Percentiles rank a stretch among this genome's conserved stretches.
Conservation (phyloP, 2,888 invertebrate genomes). For the Cyclophora punctaria region DNA sequence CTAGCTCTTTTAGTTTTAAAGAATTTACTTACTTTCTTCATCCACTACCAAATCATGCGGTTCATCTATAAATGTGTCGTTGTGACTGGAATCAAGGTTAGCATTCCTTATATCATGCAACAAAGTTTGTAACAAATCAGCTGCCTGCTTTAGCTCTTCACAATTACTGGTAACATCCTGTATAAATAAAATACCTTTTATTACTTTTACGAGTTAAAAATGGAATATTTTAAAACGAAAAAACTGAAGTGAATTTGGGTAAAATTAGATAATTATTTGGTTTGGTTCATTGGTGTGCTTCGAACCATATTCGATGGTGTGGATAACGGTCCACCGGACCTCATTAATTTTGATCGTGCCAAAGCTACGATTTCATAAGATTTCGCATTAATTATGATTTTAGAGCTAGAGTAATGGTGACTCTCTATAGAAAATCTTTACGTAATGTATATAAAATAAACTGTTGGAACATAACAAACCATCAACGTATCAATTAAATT, state of each 20-base stretch:
- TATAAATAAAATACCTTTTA: constrained; percentile 1
- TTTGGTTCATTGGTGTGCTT: too few species aligned
- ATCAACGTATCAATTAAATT: constrained; percentile 64
- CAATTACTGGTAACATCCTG: constrained; percentile 30
- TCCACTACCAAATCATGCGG: constrained; percentile 4
- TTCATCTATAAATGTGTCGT: constrained; percentile 29
- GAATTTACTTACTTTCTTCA: not conserved
- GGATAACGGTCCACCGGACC: too few species aligned
- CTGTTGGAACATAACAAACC: constrained; percentile 25
- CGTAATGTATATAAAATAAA: not conserved
- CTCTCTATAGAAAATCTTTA: too few species aligned
- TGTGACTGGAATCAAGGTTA: constrained; percentile 23
- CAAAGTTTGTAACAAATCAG: constrained; percentile 38
- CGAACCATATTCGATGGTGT: too few species aligned
- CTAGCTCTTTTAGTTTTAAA: not conserved
- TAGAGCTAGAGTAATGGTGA: too few species aligned
- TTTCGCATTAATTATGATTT: too few species aligned
- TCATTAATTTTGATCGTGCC: too few species aligned
- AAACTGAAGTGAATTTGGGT: too few species aligned
- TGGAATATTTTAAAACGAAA: not conserved
- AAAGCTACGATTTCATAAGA: too few species aligned
- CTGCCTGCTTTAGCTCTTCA: constrained; percentile 46
- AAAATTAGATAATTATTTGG: too few species aligned
- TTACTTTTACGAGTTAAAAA: not conserved
- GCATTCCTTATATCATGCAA: constrained; percentile 44